phyloP scores from a whole-genome alignment of 2,797 vertebrate species.

The Arctocebus calabarensis region DNA sequence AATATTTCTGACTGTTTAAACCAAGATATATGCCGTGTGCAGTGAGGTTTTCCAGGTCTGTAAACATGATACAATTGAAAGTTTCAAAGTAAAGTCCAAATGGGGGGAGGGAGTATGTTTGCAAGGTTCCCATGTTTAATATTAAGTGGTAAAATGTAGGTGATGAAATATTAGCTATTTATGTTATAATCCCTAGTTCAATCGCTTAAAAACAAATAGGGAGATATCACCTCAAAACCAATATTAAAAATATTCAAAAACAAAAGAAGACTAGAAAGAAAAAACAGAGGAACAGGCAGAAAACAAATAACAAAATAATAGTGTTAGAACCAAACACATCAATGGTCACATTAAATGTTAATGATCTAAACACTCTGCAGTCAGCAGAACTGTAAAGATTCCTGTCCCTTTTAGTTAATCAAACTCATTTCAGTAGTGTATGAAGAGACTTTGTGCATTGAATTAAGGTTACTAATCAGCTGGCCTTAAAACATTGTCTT shows the following conservation, averaged over 20 bases:
- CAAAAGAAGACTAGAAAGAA: conserved; percentile 31
- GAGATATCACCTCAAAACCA: not conserved
- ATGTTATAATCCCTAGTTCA: not conserved
- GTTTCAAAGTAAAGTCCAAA: not conserved
- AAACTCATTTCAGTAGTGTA: not conserved
- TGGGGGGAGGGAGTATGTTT: not conserved
- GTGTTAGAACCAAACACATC: not conserved
- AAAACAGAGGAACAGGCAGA: conserved; percentile 37
- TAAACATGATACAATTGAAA: not conserved
- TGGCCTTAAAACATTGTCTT: not conserved
- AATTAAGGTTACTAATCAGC: not conserved
- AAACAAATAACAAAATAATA: not conserved
- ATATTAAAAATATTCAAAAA: not conserved
- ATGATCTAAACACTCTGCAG: not conserved
- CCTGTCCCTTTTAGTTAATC: not conserved
- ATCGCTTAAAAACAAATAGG: conserved; percentile 1
- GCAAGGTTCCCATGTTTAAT: not conserved
- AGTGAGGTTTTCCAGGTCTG: not conserved
- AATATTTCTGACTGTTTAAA: conserved; percentile 45
- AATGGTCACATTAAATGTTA: not conserved
- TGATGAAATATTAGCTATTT: not conserved
- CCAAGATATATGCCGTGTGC: not conserved
- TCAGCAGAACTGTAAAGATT: not conserved
- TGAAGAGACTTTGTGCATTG: not conserved
- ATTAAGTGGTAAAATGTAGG: not conserved